These are phyloP conservation scores for Axinella damicornis DNA, from an alignment of 37 sponge, comb jelly and placozoan species.

Conservation along the genomic window DNA sequence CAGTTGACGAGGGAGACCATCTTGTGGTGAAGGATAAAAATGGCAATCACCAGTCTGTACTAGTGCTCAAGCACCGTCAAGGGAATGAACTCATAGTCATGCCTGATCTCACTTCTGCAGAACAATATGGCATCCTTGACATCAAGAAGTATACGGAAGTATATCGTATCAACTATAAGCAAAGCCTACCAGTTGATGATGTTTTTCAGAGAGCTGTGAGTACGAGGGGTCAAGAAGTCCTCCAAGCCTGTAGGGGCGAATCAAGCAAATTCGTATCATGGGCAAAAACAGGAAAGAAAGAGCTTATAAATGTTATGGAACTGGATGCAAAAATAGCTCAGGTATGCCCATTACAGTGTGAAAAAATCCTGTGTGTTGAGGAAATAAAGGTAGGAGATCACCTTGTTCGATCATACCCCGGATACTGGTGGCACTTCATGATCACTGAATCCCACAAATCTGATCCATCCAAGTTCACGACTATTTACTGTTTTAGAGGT, in stretches of 20 bases:
- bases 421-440: conserved; percentile 13
- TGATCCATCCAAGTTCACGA: background rate
- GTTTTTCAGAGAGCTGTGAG: conserved; percentile 21
- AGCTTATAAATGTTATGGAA: background rate
- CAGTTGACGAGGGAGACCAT: conserved; percentile 48
- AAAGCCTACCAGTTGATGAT: conserved; percentile 12
- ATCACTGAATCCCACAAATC: background rate
- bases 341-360: conserved; percentile 15
- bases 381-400: conserved; percentile 16
- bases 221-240: conserved; percentile 4
- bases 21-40: conserved; percentile 1
- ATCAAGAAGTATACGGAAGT: background rate
- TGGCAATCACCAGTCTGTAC: conserved; percentile 1
- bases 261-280: conserved; percentile 13
- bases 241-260: background rate
- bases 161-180: conserved; percentile 42
- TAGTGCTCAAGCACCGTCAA: conserved; percentile 5
- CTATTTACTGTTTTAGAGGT: background rate
- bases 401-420: background rate
- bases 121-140: conserved; percentile 1
- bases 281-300: conserved; percentile 36
- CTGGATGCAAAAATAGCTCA: conserved; percentile 10
- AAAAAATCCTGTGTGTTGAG: conserved; percentile 26
- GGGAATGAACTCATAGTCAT: conserved; percentile 1
- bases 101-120: conserved; percentile 2